Evolutionary conservation across 2,888 invertebrate species (phyloP).

Genomic region (Thereva unica): DNA sequence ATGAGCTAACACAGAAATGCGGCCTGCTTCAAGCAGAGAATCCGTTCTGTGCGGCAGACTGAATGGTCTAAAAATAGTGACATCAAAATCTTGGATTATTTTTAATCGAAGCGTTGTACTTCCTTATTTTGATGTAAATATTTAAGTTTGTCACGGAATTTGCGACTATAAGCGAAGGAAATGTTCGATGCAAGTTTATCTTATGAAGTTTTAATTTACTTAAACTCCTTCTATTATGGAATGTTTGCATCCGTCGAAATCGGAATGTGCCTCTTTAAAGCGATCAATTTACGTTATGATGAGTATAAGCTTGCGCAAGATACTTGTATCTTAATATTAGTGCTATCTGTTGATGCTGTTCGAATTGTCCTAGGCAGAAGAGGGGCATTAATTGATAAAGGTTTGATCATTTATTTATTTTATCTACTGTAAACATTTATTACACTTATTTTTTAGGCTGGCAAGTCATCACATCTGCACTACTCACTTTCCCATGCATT

Average conservation of each 20-base stretch:
- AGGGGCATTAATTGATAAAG: constrained; percentile 62
- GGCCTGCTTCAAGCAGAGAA: too few species aligned
- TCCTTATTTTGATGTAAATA: too few species aligned
- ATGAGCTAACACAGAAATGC: too few species aligned
- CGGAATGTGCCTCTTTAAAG: constrained; percentile 79
- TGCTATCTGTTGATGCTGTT: constrained; percentile 79
- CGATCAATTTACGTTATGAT: constrained; percentile 78
- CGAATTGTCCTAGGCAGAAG: constrained; percentile 82
- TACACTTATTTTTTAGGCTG: constrained; percentile 63
- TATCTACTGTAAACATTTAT: constrained; percentile 1
- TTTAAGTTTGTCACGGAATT: too few species aligned
- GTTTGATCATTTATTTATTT: constrained; percentile 45
- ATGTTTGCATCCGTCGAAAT: constrained; percentile 83
- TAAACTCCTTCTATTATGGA: constrained; percentile 85
- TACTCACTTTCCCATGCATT: constrained; percentile 81
- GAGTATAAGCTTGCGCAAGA: constrained; percentile 67
- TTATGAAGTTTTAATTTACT: constrained; percentile 80
- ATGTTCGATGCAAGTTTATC: constrained; percentile 78
- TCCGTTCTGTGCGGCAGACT: too few species aligned
- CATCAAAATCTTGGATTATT: too few species aligned
- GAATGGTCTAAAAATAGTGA: too few species aligned
- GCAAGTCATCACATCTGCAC: constrained; percentile 78
- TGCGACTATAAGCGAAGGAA: constrained; percentile 18
- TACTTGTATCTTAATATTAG: constrained; percentile 73
- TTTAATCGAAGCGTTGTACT: too few species aligned